Percentiles rank a stretch among this genome's conserved stretches.
These are phyloP conservation scores for Sclerodermus sp. DNA, from an alignment of 2,888 invertebrate genomes.

Conservation along the genomic window DNA sequence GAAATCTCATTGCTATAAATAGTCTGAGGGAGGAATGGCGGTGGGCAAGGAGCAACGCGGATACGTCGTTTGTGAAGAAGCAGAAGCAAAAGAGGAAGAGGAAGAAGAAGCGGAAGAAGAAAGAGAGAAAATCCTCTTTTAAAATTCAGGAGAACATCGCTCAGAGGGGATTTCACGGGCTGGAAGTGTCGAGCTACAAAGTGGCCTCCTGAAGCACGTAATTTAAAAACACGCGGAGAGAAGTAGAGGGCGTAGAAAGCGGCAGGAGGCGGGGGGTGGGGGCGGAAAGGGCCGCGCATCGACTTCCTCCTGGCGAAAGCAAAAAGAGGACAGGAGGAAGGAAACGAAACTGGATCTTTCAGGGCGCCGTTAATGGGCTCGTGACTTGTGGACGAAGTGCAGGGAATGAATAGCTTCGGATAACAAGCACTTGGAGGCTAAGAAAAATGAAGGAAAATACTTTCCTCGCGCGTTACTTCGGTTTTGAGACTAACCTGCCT, in stretches of 20 bases:
- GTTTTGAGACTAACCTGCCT: not conserved
- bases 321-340: not conserved
- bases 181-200: slow-evolving; percentile 17
- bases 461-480: not conserved
- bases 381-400: slow-evolving; percentile 12
- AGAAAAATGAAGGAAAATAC: slow-evolving; percentile 4
- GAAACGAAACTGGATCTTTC: slow-evolving; percentile 4
- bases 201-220: slow-evolving; percentile 12
- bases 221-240: slow-evolving; percentile 16
- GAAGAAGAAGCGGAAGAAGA: not conserved
- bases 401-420: slow-evolving; percentile 6
- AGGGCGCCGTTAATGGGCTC: slow-evolving; percentile 10
- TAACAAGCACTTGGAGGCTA: slow-evolving; percentile 5
- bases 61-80: not conserved
- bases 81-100: not conserved
- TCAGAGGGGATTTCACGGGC: slow-evolving; percentile 17
- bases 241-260: not conserved
- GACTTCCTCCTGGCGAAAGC: not conserved
- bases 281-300: not conserved
- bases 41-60: not conserved
- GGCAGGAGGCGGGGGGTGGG: not conserved
- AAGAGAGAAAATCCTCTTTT: slow-evolving; percentile 10
- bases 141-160: slow-evolving; percentile 23
- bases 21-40: not conserved
- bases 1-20: too few species aligned